Base-by-base conservation (phyloP, 2,113 vertebrate species). In the Spheniscus mendiculus region DNA sequence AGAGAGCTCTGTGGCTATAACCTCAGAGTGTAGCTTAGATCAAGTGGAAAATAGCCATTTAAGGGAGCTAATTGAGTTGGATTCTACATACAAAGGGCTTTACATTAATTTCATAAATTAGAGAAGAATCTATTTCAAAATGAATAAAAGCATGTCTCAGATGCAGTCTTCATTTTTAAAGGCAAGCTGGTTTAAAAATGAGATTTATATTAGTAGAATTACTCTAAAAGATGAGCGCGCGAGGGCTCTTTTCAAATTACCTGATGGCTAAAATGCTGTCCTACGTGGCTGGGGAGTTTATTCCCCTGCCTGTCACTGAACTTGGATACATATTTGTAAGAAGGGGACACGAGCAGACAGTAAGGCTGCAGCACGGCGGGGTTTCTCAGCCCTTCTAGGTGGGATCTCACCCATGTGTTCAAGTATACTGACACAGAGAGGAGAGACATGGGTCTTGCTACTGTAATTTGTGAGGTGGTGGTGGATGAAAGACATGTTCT, bases 41-140 rank as follows among this genome's bases (percentile, higher is more conserved):
- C 66, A 81, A 94, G 92, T 94, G 79, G 93, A 93, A 96, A 97
- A 93, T 21, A 77, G 44, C 30, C 67, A 73, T 94, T 88, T 86
- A 71, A 86, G 26, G 70, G 20, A 80, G 44, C 45, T 94, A 80
- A 94, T 90, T 94, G 85, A 83, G 58, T 88, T 86, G 63, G 49
- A 32, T 32, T 95, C 45, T 83, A 80, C 20, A 73, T 62, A 83
- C 27, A 90, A 87, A 87, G 32, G 70, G 12, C 70, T 88, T 94
- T 95, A 90, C 40, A 55, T 76, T 93, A 23, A 92, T 95, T 86
- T 92, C n/a, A 73, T 90, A 88, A 83, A 83, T 92, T 65, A 80
- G 40, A 65, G 87, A 91, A 90, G 36, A 93, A 85, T 82, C 40
- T 79, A 34, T 95, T 94, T 94, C 59, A 78, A 87, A 94, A 87